Evolutionary conservation across 2,888 invertebrate species (phyloP).

Genomic region (Pteria penguin): DNA sequence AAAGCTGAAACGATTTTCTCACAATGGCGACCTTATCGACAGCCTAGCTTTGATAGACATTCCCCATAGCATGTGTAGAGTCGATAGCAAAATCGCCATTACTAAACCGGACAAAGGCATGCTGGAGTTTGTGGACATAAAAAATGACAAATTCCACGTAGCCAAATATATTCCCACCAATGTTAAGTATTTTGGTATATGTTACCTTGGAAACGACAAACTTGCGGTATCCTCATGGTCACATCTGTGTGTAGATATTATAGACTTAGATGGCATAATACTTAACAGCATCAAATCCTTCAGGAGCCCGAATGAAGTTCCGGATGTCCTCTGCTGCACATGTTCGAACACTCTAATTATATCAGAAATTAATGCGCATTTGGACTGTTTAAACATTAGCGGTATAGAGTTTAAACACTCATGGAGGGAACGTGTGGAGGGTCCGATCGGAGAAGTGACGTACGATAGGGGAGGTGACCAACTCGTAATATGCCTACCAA

Average conservation of each 20-base stretch:
- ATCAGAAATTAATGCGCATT: conserved; percentile 3
- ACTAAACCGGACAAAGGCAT: conserved; percentile 32
- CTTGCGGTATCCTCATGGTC: conserved; percentile 36
- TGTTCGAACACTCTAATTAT: conserved; percentile 1
- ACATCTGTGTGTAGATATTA: conserved; percentile 30
- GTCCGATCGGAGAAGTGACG: background rate
- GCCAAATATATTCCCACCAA: conserved; percentile 12
- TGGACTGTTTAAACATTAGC: background rate
- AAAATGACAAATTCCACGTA: conserved; percentile 5
- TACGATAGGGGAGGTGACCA: too few species aligned
- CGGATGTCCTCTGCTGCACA: conserved; percentile 25
- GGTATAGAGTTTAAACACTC: background rate
- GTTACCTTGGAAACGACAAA: conserved; percentile 4
- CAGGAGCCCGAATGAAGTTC: conserved; percentile 11
- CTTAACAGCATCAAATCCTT: background rate
- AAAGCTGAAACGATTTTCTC: conserved; percentile 16
- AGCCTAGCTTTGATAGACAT: conserved; percentile 17
- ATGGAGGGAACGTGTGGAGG: conserved; percentile 5
- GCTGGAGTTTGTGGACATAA: conserved; percentile 19
- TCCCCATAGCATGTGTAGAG: conserved; percentile 26
- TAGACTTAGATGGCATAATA: conserved; percentile 5
- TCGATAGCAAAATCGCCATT: conserved; percentile 17
- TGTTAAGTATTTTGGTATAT: conserved; percentile 31
- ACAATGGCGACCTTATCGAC: conserved; percentile 3
- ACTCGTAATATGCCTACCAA: too few species aligned